Conservation (phyloP, 35 echinoderm and acorn worm species). For the Heliocidaris tuberculata region DNA sequence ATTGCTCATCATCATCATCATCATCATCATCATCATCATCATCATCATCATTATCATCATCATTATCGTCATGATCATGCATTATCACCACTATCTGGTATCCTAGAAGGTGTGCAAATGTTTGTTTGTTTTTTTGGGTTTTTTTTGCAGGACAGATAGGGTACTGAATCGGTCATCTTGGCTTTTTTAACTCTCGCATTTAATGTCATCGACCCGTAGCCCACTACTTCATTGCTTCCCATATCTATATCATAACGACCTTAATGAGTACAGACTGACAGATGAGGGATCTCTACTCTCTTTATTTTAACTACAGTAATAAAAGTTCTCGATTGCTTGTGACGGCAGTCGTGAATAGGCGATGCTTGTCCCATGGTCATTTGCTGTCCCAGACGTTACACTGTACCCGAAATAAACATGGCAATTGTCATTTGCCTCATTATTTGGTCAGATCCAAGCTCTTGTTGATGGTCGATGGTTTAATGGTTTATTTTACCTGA, state of each 20-base stretch:
- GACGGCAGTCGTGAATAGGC: background rate
- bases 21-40: background rate
- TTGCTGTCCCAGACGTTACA: too few relatives aligned
- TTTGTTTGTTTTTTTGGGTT: too few relatives aligned
- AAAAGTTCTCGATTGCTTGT: background rate
- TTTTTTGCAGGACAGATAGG: background rate
- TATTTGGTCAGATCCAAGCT: too few relatives aligned
- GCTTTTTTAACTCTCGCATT: background rate
- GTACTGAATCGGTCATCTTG: too few relatives aligned
- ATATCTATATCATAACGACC: background rate
- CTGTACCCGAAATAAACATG: too few relatives aligned
- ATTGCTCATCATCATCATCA: background rate
- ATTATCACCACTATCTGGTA: background rate
- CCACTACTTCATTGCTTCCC: background rate
- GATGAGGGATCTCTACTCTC: background rate
- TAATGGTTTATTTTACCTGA: too few relatives aligned
- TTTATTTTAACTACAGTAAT: background rate
- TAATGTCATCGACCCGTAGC: background rate
- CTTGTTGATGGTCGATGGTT: too few relatives aligned
- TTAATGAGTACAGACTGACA: background rate
- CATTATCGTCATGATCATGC: background rate
- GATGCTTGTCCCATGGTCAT: background rate
- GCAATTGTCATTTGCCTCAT: too few relatives aligned
- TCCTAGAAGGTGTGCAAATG: too few relatives aligned
- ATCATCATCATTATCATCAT: background rate